Conservation (phyloP, 2,888 invertebrate species). For the Molanna angustata region DNA sequence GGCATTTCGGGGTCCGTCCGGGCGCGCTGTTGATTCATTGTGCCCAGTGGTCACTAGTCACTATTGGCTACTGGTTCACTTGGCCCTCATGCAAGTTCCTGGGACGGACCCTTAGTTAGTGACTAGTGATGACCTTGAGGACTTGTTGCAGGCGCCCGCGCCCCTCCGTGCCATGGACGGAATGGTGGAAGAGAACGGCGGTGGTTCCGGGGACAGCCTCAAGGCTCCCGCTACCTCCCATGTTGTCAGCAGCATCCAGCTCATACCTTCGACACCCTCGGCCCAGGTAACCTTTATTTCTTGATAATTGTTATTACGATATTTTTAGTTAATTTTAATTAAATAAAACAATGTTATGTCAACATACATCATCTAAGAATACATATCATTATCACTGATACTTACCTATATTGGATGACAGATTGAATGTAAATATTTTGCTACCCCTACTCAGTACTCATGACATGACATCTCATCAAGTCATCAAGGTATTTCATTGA, state of each 20-base stretch:
- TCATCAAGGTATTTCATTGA: too few relatives aligned
- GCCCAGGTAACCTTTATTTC: constrained; percentile 73
- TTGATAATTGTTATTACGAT: too few relatives aligned
- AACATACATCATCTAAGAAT: too few relatives aligned
- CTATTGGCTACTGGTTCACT: constrained; percentile 12
- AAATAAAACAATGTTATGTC: too few relatives aligned
- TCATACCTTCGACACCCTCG: constrained; percentile 64
- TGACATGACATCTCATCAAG: too few relatives aligned
- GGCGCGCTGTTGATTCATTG: constrained; percentile 8
- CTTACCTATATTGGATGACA: too few relatives aligned
- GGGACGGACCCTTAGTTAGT: constrained; percentile 1
- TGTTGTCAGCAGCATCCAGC: constrained; percentile 76
- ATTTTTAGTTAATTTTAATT: too few relatives aligned
- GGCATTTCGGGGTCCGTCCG: constrained; percentile 16
- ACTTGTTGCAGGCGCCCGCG: constrained; percentile 64
- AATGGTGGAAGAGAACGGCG: constrained; percentile 90
- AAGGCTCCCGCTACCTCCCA: constrained; percentile 41
- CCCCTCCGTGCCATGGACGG: constrained; percentile 72
- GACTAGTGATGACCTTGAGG: constrained; percentile 26
- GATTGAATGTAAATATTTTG: too few relatives aligned
- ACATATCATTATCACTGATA: too few relatives aligned
- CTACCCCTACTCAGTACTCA: too few relatives aligned
- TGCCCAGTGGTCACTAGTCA: not conserved
- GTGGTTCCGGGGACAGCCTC: constrained; percentile 47
- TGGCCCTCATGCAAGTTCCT: constrained; percentile 1